Base-by-base conservation (phyloP, 2,113 vertebrate species). In the Pholis gunnellus region DNA sequence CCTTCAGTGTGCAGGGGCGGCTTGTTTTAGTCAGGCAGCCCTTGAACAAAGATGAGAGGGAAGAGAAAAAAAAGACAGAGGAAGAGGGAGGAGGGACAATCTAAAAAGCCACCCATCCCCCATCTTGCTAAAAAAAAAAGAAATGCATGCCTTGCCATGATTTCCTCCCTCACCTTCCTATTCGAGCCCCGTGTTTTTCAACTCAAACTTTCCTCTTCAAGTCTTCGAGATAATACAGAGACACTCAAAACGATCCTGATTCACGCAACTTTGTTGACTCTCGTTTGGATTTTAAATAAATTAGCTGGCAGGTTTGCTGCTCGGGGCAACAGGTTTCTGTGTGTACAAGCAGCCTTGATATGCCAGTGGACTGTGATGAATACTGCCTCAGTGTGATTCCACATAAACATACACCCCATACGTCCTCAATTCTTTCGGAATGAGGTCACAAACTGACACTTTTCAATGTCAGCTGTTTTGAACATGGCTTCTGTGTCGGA, bases 11-110 rank as follows among this genome's bases (percentile, higher is more conserved):
- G 82, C 74, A 67, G 78, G 34, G 72, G 61, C 4, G 22, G 78
- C 73, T 84, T 75, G 72, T 85, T 88, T 59, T 77, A 81, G 84
- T 61, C 75, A 69, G 79, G 85, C 92, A 88, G 88, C 67, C 36
- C 83, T 89, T 82, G 80, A 91, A 93, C 90, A 92, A 91, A 93
- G 91, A 92, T 92, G 91, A 91, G 88, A 88, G 89, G 65, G 86
- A 86, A 87, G 83, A 81, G 88, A 57, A 72, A 72, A 77, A 72
- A 77, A 88, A 90, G 85, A 94, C 87, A 92, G 90, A 92, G 90
- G 83, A 88, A 90, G 91, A 84, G 89, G 88, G 88, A 89, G 92
- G 90, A 92, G 89, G 92, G 89, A 93, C 82, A 78, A 86, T 86
- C 72, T 86, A 80, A 90, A 85, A 90, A 90, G 72, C 50, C 68